phyloP scores from a whole-genome alignment of 1,140 invertebrate species.

The Lepidurus couesii region DNA sequence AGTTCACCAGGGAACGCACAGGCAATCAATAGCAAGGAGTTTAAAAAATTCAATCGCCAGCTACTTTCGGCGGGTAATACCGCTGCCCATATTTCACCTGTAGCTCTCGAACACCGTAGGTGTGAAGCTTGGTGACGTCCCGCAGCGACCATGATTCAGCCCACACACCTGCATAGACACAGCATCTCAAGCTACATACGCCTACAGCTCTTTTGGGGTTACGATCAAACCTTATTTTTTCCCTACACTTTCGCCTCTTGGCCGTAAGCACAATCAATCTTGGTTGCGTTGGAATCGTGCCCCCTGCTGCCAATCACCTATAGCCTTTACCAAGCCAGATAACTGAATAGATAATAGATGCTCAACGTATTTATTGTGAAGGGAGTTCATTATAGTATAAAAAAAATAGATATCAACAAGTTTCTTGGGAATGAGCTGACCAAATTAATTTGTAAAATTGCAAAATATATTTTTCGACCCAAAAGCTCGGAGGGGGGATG shows the following conservation, averaged over 20 bases:
- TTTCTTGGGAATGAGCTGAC: not conserved
- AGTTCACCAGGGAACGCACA: not conserved
- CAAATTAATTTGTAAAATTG: not conserved
- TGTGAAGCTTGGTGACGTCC: conserved; percentile 20
- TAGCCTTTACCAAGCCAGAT: conserved; percentile 3
- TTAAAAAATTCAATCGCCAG: conserved; percentile 1
- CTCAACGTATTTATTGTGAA: not conserved
- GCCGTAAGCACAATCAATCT: not conserved
- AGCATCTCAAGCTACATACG: not conserved
- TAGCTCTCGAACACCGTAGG: conserved; percentile 17
- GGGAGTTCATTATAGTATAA: too few species aligned
- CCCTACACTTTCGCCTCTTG: not conserved
- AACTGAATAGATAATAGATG: not conserved
- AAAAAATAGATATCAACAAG: too few species aligned
- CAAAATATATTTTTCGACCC: not conserved
- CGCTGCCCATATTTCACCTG: conserved; percentile 12
- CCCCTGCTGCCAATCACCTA: not conserved
- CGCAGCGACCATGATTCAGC: conserved; percentile 17
- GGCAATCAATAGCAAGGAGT: not conserved
- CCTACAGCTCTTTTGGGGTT: not conserved
- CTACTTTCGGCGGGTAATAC: not conserved
- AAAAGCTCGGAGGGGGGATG: too few species aligned
- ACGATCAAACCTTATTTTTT: not conserved
- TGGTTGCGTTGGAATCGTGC: not conserved
- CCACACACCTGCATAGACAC: not conserved